A percentile compares a stretch with the other conserved stretches of the same genome.
These are phyloP conservation scores for Tetragnatha montana DNA, from an alignment of 2,888 invertebrate genomes.

Conservation along the genomic window DNA sequence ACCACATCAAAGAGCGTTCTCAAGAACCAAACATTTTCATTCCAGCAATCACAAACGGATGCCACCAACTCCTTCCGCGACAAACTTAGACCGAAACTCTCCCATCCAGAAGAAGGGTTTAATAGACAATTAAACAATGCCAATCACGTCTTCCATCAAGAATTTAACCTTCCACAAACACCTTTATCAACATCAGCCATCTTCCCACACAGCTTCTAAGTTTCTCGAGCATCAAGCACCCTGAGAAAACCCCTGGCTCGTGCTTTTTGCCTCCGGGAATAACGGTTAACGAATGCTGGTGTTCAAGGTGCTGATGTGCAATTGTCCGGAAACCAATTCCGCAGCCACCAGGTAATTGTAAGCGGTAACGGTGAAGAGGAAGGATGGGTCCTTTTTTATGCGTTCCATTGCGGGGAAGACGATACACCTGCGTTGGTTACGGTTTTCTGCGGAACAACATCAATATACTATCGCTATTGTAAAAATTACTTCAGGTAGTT, in stretches of 20 bases:
- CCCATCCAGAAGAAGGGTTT: neutral
- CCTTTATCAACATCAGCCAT: neutral
- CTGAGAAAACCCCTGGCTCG: neutral
- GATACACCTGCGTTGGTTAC: too few relatives aligned
- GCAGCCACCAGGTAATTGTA: neutral
- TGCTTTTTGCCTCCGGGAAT: constrained; percentile 12
- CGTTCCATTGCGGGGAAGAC: neutral
- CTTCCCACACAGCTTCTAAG: neutral
- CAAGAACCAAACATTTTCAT: too few relatives aligned
- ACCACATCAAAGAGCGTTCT: too few relatives aligned
- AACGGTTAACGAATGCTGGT: constrained; percentile 25
- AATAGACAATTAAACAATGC: neutral
- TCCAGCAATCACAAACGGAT: too few relatives aligned
- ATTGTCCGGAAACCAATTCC: constrained; percentile 14
- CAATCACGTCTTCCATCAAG: neutral
- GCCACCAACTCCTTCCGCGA: too few relatives aligned
- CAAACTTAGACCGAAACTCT: too few relatives aligned
- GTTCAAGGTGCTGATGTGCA: constrained; percentile 43
- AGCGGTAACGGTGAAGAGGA: neutral
- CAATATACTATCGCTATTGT: too few relatives aligned
- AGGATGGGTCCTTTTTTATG: neutral
- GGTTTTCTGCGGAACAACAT: too few relatives aligned
- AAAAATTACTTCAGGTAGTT: too few relatives aligned
- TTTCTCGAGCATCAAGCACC: too few relatives aligned
- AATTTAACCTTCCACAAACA: neutral